Evolutionary conservation across 1,140 invertebrate species (phyloP).

Genomic region (Aleiodes sp.): DNA sequence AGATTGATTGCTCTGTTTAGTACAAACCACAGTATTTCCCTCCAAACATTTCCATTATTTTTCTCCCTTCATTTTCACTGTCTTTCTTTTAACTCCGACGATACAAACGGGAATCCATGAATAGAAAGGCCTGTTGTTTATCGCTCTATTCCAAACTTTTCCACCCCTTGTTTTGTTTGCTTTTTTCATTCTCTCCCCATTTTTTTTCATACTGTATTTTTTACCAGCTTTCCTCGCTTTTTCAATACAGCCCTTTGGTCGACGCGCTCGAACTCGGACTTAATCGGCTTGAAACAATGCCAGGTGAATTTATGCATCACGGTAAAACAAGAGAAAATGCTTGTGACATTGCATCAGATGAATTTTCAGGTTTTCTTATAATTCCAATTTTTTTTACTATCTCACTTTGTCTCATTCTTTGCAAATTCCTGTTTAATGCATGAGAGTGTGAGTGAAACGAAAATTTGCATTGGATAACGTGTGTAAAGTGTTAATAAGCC

Average conservation of each 20-base stretch:
- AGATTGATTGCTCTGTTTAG: constrained; percentile 56
- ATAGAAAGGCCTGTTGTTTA: constrained; percentile 50
- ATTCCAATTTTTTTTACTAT: no score
- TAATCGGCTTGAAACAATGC: constrained; percentile 33
- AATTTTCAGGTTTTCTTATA: background rate
- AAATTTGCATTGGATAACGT: no score
- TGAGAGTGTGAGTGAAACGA: no score
- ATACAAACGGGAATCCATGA: constrained; percentile 46
- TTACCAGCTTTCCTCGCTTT: constrained; percentile 28
- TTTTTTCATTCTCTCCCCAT: constrained; percentile 8
- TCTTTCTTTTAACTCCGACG: constrained; percentile 5
- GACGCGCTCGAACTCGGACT: constrained; percentile 17
- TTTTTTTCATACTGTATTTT: constrained; percentile 22
- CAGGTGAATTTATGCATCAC: constrained; percentile 39
- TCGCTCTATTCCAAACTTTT: constrained; percentile 41
- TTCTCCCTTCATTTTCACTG: background rate
- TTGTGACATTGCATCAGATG: constrained; percentile 9
- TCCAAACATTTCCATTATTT: background rate
- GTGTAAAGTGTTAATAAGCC: no score
- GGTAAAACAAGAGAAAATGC: constrained; percentile 7
- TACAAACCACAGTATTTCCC: constrained; percentile 28
- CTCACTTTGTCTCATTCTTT: no score
- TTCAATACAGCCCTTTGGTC: constrained; percentile 12
- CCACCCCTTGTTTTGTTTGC: background rate
- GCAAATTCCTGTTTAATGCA: no score